These are phyloP conservation scores for Poecilus cupreus DNA, from an alignment of 2,888 invertebrate genomes.

Conservation along the genomic window DNA sequence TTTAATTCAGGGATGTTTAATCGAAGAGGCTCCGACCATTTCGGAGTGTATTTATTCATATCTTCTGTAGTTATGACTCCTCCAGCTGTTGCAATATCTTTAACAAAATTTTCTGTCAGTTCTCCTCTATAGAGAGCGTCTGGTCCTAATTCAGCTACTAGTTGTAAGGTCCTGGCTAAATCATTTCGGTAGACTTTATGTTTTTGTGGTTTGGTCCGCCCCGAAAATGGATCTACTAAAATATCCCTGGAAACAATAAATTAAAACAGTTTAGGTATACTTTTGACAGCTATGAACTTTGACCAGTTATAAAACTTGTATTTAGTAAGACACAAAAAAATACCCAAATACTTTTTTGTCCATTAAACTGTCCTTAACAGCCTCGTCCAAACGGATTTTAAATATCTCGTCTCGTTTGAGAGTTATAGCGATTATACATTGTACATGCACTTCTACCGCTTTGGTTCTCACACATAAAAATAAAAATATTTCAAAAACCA, in stretches of 20 bases:
- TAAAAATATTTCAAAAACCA: no score
- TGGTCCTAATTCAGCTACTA: constrained; percentile 72
- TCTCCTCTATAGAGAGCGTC: constrained; percentile 74
- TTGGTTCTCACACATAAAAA: no score
- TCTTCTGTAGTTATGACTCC: constrained; percentile 85
- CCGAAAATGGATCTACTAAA: constrained; percentile 78
- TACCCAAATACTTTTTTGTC: no score
- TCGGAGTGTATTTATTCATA: constrained; percentile 77
- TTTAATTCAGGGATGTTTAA: constrained; percentile 75
- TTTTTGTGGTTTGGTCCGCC: constrained; percentile 70
- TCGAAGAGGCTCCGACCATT: constrained; percentile 78
- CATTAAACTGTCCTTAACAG: no score
- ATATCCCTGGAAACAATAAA: constrained; percentile 71
- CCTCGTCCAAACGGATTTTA: no score
- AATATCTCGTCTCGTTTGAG: no score
- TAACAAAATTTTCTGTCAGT: constrained; percentile 67
- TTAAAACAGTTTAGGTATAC: neutral
- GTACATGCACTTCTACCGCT: no score
- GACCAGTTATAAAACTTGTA: no score
- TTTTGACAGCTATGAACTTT: neutral
- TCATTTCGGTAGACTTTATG: constrained; percentile 68
- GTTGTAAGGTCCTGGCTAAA: constrained; percentile 72
- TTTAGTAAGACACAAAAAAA: no score
- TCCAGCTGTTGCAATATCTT: constrained; percentile 71
- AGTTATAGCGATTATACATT: no score